Conservation (phyloP, 2,797 vertebrate genomes). For the Takifugu ocellatus region DNA sequence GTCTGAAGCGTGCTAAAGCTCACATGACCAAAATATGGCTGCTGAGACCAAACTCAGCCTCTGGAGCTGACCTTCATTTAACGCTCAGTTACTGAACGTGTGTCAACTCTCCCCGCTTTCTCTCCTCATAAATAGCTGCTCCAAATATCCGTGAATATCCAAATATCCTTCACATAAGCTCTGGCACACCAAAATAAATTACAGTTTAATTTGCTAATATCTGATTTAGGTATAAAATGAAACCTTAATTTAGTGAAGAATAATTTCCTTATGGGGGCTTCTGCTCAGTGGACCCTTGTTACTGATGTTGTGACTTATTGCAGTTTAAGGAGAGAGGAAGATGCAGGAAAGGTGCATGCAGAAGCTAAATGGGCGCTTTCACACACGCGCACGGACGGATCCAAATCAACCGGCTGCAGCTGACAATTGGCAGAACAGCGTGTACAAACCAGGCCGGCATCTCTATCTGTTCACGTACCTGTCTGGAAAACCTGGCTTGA, state of each 20-base stretch:
- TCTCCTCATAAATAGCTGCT: too few species aligned
- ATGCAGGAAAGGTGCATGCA: background rate
- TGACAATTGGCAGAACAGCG: slow-evolving; percentile 27
- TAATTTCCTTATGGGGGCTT: too few species aligned
- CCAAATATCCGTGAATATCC: too few species aligned
- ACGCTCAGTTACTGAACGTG: background rate
- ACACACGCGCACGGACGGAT: slow-evolving; percentile 10
- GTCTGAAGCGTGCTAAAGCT: slow-evolving; percentile 18
- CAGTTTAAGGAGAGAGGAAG: slow-evolving; percentile 4
- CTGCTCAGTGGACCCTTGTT: too few species aligned
- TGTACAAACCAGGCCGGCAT: slow-evolving; percentile 21
- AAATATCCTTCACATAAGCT: too few species aligned
- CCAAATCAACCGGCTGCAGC: slow-evolving; percentile 21
- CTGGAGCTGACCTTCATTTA: slow-evolving; percentile 38
- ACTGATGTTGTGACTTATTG: slow-evolving; percentile 6
- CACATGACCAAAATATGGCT: slow-evolving; percentile 37
- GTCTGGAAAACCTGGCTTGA: slow-evolving; percentile 42
- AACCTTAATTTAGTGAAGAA: too few species aligned
- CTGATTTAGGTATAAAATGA: too few species aligned
- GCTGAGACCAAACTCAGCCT: slow-evolving; percentile 29
- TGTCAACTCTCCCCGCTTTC: slow-evolving; percentile 30
- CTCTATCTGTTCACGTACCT: slow-evolving; percentile 39
- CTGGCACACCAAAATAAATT: too few species aligned
- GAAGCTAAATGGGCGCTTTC: slow-evolving; percentile 1
- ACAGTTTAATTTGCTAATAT: too few species aligned